Percentiles rank a stretch among this genome's conserved stretches.
Conservation (phyloP, 2,888 invertebrate species). For the Ceratothoa steindachneri region DNA sequence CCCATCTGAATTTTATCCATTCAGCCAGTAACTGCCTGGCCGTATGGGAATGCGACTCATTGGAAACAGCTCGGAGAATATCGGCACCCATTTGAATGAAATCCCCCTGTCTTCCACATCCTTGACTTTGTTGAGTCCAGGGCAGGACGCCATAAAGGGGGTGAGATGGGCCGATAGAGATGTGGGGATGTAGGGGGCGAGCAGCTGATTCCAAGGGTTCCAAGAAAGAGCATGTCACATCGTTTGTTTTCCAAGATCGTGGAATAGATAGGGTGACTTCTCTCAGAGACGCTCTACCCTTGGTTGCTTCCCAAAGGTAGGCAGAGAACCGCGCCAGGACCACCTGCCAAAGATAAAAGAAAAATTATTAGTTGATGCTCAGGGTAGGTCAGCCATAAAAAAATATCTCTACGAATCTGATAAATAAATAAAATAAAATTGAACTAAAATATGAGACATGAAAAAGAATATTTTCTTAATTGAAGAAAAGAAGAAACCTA, state of each 20-base stretch:
- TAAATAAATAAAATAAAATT: no score
- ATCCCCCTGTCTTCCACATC: constrained; percentile 61
- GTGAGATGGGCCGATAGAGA: constrained; percentile 50
- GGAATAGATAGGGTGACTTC: constrained; percentile 62
- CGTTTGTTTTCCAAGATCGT: constrained; percentile 56
- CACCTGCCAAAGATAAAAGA: constrained; percentile 55
- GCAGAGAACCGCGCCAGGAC: constrained; percentile 60
- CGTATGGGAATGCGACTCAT: constrained; percentile 35
- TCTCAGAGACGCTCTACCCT: constrained; percentile 59
- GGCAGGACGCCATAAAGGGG: constrained; percentile 57
- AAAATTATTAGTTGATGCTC: background rate
- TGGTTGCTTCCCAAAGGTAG: constrained; percentile 60
- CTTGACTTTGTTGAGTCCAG: constrained; percentile 63
- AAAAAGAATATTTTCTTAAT: no score
- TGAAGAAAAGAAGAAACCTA: no score
- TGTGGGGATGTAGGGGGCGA: constrained; percentile 27
- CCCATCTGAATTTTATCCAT: constrained; percentile 66
- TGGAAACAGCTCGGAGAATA: constrained; percentile 49
- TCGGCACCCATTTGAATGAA: constrained; percentile 57
- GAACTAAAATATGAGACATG: no score
- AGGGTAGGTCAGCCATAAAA: background rate
- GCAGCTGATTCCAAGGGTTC: constrained; percentile 29
- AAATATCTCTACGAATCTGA: background rate
- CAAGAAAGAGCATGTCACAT: constrained; percentile 38
- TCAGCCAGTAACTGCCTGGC: constrained; percentile 59